phyloP scores from a whole-genome alignment of 2,888 invertebrate genomes.

The Philonicus albiceps region DNA sequence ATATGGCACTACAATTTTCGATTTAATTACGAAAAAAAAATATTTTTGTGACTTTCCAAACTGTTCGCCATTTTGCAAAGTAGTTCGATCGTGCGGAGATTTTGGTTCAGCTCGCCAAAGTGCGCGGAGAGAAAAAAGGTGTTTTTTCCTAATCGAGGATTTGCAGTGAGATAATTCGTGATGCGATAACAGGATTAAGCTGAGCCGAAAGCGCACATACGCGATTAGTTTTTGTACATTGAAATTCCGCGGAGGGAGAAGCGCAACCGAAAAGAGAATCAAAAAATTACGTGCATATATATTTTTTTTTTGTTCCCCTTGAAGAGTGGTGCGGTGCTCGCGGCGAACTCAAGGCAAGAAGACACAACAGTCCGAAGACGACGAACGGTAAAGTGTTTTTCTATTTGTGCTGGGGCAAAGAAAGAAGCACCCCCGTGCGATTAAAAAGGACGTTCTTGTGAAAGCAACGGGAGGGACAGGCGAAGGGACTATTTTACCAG shows the following conservation, averaged over 20 bases:
- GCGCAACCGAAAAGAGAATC: background rate
- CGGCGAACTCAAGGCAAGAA: background rate
- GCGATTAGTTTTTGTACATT: background rate
- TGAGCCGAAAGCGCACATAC: background rate
- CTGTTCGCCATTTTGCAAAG: constrained; percentile 54
- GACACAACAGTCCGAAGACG: background rate
- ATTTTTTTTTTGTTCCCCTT: background rate
- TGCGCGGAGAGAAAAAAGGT: constrained; percentile 39
- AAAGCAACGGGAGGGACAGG: background rate
- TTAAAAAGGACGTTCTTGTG: background rate
- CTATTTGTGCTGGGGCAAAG: background rate
- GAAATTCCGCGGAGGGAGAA: background rate
- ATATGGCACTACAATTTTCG: constrained; percentile 13
- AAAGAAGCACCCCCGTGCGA: background rate
- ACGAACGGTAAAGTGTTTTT: background rate
- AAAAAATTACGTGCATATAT: background rate
- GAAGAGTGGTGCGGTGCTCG: background rate
- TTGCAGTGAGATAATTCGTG: constrained; percentile 13
- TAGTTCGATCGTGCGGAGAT: constrained; percentile 51
- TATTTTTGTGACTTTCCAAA: constrained; percentile 45
- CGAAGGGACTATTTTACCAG: background rate
- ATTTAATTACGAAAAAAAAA: constrained; percentile 14
- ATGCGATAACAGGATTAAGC: constrained; percentile 13
- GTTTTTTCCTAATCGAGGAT: background rate
- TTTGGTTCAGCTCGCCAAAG: constrained; percentile 40